phyloP scores from a whole-genome alignment of 2,113 vertebrate genomes.

The Genyomyrus donnyi region DNA sequence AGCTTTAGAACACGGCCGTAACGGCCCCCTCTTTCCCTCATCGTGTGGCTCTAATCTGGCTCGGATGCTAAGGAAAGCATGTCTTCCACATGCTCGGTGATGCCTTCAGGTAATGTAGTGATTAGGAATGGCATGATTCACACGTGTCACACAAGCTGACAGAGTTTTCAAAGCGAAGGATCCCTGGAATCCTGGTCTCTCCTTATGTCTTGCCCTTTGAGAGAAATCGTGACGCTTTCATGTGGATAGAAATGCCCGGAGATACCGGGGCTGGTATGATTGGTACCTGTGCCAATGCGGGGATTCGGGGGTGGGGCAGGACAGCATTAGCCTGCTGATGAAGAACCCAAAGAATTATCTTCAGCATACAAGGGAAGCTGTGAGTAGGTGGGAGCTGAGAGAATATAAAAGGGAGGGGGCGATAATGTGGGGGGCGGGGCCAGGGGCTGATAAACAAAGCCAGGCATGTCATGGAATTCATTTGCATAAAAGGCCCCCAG shows the following conservation, averaged over 20 bases:
- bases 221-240: not conserved
- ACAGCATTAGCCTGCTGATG: not conserved
- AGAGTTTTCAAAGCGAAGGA: not conserved
- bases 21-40: not conserved
- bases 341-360: not conserved
- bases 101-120: not conserved
- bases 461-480: conserved; percentile 11
- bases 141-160: not conserved
- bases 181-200: not conserved
- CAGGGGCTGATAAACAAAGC: conserved; percentile 15
- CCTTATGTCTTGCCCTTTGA: not conserved
- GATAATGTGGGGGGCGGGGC: not conserved
- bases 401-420: not conserved
- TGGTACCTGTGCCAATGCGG: not conserved
- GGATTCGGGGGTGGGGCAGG: not conserved
- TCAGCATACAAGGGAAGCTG: not conserved
- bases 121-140: not conserved
- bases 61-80: not conserved
- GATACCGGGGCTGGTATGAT: not conserved
- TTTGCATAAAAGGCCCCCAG: conserved; percentile 19
- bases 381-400: not conserved
- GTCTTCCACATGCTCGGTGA: not conserved
- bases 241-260: not conserved
- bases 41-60: not conserved
- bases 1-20: not conserved